Conservation (phyloP, 2,888 invertebrate species). For the Mythimna pallens region DNA sequence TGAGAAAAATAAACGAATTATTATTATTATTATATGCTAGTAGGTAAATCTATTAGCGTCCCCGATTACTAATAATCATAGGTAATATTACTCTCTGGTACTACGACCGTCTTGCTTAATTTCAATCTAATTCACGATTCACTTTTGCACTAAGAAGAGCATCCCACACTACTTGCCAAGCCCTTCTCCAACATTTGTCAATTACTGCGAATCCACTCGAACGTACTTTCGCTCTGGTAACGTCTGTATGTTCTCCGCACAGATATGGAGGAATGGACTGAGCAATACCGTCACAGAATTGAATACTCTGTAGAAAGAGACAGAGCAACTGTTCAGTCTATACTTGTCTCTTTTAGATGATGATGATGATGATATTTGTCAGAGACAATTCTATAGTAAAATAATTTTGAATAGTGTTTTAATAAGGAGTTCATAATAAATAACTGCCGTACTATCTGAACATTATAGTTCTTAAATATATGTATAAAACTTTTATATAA, state of each 20-base stretch:
- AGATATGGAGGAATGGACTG: neutral
- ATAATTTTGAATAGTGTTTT: no score
- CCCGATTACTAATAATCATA: no score
- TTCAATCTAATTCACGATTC: neutral
- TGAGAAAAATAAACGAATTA: no score
- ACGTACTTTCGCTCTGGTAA: conserved; percentile 9
- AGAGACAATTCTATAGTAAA: no score
- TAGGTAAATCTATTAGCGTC: no score
- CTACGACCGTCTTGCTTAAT: neutral
- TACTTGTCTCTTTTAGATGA: neutral
- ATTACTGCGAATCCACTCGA: conserved; percentile 24
- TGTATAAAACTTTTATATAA: no score
- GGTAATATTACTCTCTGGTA: no score
- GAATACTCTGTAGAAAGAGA: neutral
- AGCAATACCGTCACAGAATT: neutral
- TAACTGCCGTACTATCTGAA: no score
- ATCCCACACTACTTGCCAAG: neutral
- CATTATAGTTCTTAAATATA: no score
- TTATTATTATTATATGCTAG: no score
- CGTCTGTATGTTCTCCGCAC: conserved; percentile 3
- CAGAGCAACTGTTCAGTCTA: neutral
- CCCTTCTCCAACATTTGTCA: conserved; percentile 17
- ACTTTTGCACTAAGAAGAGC: conserved; percentile 2
- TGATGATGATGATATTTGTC: no score
- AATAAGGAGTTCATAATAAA: no score